Evolutionary conservation across 2,113 vertebrate species (phyloP), one percentile per base, ranked within the genome.

Genomic region (Myrmecobius fasciatus): DNA sequence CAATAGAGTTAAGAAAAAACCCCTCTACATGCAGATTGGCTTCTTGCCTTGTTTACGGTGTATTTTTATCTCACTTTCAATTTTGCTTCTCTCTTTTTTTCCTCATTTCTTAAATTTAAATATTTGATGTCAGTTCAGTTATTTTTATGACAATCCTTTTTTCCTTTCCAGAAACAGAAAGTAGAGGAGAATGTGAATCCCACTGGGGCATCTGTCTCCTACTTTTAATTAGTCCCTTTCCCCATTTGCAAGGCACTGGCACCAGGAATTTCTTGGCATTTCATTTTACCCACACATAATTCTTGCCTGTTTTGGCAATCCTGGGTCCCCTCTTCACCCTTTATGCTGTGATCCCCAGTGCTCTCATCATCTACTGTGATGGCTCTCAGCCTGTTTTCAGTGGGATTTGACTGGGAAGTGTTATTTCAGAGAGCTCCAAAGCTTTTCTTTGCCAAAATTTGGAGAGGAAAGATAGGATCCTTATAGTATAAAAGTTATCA

Each of bases 61-160:
- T 98, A 97, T 98, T 98, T 98, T 98, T 97, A 97, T 98, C 97
- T 98, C 83, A 53, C 53, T 89, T 98, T 98, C 95, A 92, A 92
- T 97, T 92, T 98, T 92, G 49, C 91, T 91, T 95, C 31, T 75
- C 94, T 52, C 0, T 53, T 90, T 53, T 93, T 48, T 17, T 47
- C 49, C 89, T 90, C 88, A 90, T 91, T 96, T 94, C 94, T 97
- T 91, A 97, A 96, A 98, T 97, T 98, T 97, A 97, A 98, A 98
- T 98, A 98, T 98, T 98, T 98, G 52, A 97, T 98, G 96, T 98
- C 96, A 97, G 96, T 97, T 98, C 46, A 92, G 98, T 98, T 98
- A 96, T 98, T 98, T 98, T 98, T 97, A 97, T 98, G 98, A 97
- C 91, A 98, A 96, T 96, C 97, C 2, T 91, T 96, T 96, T 92